Percentiles rank a stretch among this genome's conserved stretches.
These are phyloP conservation scores for Melanotaenia pygmaea DNA, from an alignment of 2,797 vertebrate genomes.

Conservation along the genomic window DNA sequence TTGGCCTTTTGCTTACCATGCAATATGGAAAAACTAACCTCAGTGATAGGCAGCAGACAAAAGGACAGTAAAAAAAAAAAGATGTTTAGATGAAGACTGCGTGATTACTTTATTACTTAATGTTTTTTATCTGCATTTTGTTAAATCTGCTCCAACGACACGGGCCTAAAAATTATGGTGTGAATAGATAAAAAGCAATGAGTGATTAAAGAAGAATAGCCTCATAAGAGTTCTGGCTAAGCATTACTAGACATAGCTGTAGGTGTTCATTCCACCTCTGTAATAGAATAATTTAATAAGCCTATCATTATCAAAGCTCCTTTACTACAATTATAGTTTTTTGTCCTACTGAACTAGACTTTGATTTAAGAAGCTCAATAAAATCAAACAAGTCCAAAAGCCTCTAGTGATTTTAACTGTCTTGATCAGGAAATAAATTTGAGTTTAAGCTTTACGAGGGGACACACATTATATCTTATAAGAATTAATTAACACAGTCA, in stretches of 20 bases:
- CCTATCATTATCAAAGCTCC: slow-evolving; percentile 7
- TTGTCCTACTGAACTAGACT: slow-evolving; percentile 11
- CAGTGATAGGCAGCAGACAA: slow-evolving; percentile 19
- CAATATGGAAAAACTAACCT: slow-evolving; percentile 15
- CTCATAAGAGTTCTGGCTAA: background rate
- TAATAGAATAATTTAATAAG: slow-evolving; percentile 14
- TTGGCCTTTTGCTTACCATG: slow-evolving; percentile 23
- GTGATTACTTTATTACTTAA: slow-evolving; percentile 14
- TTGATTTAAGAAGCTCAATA: slow-evolving; percentile 16
- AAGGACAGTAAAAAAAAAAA: slow-evolving; percentile 26
- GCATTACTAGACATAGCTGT: background rate
- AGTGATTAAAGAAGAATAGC: slow-evolving; percentile 1
- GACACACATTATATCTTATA: background rate
- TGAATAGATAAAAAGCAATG: slow-evolving; percentile 22
- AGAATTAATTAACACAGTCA: background rate
- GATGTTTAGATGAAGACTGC: slow-evolving; percentile 6
- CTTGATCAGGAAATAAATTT: background rate
- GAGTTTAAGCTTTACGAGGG: background rate
- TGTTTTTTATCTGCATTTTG: slow-evolving; percentile 13
- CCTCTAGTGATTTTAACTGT: background rate
- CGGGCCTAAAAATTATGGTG: background rate
- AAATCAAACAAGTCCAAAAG: background rate
- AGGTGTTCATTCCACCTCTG: slow-evolving; percentile 11
- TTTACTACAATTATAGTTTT: slow-evolving; percentile 8
- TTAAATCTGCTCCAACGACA: slow-evolving; percentile 8